Conservation (phyloP, 2,797 vertebrate species). For the Notoglanidium macrostoma region DNA sequence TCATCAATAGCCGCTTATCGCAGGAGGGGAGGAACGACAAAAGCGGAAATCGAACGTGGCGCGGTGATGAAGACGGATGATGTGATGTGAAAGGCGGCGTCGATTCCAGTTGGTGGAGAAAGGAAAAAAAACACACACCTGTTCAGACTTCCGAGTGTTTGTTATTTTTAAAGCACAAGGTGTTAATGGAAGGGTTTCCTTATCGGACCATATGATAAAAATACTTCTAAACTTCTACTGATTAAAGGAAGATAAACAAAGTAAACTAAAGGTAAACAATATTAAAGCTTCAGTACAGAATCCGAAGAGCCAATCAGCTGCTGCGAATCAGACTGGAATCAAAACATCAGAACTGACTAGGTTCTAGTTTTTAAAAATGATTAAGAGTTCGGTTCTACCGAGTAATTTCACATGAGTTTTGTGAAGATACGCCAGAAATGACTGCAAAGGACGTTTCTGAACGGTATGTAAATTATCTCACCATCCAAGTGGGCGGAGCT, state of each 20-base stretch:
- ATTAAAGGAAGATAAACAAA: neutral
- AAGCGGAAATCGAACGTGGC: slow-evolving; percentile 29
- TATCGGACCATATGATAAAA: neutral
- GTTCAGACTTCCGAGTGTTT: neutral
- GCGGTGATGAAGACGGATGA: slow-evolving; percentile 33
- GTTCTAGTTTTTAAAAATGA: neutral
- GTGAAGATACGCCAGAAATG: neutral
- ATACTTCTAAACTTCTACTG: neutral
- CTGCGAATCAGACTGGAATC: neutral
- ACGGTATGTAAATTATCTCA: neutral
- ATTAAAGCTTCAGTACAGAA: neutral
- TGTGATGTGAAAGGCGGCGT: slow-evolving; percentile 11
- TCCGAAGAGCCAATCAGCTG: neutral
- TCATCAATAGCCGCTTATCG: slow-evolving; percentile 80
- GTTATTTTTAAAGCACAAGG: neutral
- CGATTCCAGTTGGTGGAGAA: neutral
- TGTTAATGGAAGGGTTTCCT: neutral
- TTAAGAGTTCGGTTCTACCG: too few relatives aligned
- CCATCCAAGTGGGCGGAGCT: neutral
- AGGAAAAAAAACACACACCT: neutral
- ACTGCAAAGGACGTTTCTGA: neutral
- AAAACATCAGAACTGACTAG: too few relatives aligned
- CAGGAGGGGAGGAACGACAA: slow-evolving; percentile 44
- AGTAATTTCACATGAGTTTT: neutral
- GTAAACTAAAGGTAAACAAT: neutral